Evolutionary conservation across 1,140 invertebrate genomes (phyloP), one percentile per base, ranked within the genome.

Genomic region (Eumeta japonica): DNA sequence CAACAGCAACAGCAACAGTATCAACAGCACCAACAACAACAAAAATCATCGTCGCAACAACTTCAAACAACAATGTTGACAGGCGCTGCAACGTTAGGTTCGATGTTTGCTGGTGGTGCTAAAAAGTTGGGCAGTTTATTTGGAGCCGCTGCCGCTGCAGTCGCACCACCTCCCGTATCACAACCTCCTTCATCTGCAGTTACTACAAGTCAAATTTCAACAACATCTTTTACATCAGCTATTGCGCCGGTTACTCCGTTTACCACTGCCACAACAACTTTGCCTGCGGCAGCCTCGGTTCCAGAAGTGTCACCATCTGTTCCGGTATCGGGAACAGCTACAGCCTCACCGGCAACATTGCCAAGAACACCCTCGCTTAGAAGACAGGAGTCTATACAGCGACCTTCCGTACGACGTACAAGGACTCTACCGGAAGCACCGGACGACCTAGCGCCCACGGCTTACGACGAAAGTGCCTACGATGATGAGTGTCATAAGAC

Each of bases 81-180:
- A n/a, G 75, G 72, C 32, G 74, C 61, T 36, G 71, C 68, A 29
- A 75, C 66, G 28, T 63, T 75, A 41, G 68, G 68, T n/a, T 72
- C 62, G 17, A 49, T 76, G 48, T 71, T 75, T 57, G 73, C 67
- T n/a, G 76, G 72, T 45, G 74, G 76, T 62, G 75, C 75, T 15
- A 71, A 74, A 37, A 75, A 68, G 42, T 52, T 77, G 16, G 75
- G 75, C 10, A 76, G 67, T 43, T 59, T 77, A 15, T 66, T 77
- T 38, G 68, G 72, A 16, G 62, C 70, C 18, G 73, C 73, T n/a
- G 68, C 72, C 3, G 68, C 72, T 1, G 68, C 67, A 24, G 65
- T 70, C 13, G 50, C 52, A 14, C 43, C 63, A 18, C 62, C 67
- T 35, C 29, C 56, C 16, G 49, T 57, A 11, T 54, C 46, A 34